These are phyloP conservation scores for Spodoptera littoralis DNA, from an alignment of 2,888 invertebrate genomes.

Conservation along the genomic window DNA sequence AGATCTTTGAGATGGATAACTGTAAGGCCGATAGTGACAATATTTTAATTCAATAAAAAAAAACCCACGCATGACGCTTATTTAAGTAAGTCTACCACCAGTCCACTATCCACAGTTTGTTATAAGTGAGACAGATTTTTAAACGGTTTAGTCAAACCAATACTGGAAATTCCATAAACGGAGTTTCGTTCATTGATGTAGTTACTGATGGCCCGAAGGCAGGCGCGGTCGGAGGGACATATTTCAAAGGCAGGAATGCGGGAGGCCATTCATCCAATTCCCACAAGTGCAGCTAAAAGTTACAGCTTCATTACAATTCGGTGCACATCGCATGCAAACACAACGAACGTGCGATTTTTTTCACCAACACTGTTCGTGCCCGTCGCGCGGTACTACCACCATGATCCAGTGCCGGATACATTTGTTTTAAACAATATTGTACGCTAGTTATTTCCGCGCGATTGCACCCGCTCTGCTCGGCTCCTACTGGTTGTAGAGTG, in stretches of 20 bases:
- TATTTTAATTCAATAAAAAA: no score
- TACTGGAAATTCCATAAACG: conserved; percentile 5
- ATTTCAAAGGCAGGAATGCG: conserved; percentile 39
- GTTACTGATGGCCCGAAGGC: conserved; percentile 13
- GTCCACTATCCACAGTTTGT: no score
- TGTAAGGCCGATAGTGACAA: no score
- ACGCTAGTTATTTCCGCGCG: no score
- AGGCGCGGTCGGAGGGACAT: conserved; percentile 15
- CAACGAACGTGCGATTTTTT: conserved; percentile 58
- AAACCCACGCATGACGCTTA: no score
- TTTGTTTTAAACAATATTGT: no score
- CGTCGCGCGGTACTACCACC: conserved; percentile 27
- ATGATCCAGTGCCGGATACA: conserved; percentile 7
- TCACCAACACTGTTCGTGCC: conserved; percentile 59
- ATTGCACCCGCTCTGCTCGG: no score
- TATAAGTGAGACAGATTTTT: no score
- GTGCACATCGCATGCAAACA: conserved; percentile 68
- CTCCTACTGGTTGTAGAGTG: no score
- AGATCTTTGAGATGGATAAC: no score
- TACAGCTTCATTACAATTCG: conserved; percentile 65
- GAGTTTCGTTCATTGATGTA: conserved; percentile 6
- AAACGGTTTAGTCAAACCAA: neutral
- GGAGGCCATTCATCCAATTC: conserved; percentile 54
- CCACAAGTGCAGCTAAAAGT: conserved; percentile 62
- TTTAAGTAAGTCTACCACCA: no score